Evolutionary conservation across 2,113 vertebrate genomes (phyloP).

Genomic region (Neolamprologus falcicula): DNA sequence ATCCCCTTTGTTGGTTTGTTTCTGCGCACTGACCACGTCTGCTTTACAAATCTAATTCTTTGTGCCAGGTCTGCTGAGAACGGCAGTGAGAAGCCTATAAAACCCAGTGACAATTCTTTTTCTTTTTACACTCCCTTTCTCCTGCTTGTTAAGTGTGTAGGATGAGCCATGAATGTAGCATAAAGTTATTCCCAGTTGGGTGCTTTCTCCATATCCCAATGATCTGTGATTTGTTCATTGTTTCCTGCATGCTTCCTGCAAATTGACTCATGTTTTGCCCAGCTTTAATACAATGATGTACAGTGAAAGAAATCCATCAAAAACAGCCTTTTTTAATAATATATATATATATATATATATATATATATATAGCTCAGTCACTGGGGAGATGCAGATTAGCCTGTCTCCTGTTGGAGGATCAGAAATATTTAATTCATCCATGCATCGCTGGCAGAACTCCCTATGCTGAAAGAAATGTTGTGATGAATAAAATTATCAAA

Average conservation of each 20-base stretch:
- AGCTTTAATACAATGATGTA: background rate
- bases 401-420: background rate
- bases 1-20: background rate
- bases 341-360: too few species aligned
- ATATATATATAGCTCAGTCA: background rate
- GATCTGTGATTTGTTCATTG: background rate
- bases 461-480: background rate
- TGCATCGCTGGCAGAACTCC: background rate
- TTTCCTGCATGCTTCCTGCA: rapidly evolving
- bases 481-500: background rate
- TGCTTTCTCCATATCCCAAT: background rate
- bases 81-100: background rate
- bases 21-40: background rate
- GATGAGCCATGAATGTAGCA: background rate
- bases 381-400: background rate
- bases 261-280: background rate
- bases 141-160: background rate
- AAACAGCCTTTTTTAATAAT: background rate
- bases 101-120: background rate
- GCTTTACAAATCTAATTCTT: background rate
- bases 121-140: background rate
- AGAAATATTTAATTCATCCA: background rate
- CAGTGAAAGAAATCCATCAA: background rate
- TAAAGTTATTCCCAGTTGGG: background rate
- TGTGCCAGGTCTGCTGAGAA: background rate